Evolutionary conservation across 1,140 invertebrate species (phyloP).

Genomic region (Trichonephila inaurata): DNA sequence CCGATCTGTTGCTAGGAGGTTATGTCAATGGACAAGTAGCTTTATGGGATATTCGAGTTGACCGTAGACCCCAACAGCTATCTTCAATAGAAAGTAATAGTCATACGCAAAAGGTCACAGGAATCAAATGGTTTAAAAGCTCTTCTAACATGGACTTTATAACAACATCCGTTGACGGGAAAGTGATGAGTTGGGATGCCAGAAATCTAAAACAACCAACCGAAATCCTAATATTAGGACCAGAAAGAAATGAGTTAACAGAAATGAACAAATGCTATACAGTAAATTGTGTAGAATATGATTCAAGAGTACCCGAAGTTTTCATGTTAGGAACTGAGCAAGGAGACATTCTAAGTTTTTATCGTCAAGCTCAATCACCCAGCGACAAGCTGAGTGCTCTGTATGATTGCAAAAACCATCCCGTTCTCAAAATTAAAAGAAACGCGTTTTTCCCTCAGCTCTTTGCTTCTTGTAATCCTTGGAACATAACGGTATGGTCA

Average conservation of each 20-base stretch:
- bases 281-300: constrained; percentile 43
- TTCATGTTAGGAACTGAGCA: constrained; percentile 65
- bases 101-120: constrained; percentile 41
- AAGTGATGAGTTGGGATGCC: constrained; percentile 82
- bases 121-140: constrained; percentile 87
- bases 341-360: constrained; percentile 38
- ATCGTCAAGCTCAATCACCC: background rate
- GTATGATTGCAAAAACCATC: constrained; percentile 14
- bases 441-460: constrained; percentile 55
- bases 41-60: constrained; percentile 42
- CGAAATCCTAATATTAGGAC: background rate
- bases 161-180: constrained; percentile 92
- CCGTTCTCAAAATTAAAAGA: constrained; percentile 26
- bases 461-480: constrained; percentile 60
- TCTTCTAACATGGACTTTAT: constrained; percentile 93
- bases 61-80: background rate
- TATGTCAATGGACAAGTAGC: constrained; percentile 47
- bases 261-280: background rate
- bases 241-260: background rate
- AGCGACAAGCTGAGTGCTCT: background rate
- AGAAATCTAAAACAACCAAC: constrained; percentile 22
- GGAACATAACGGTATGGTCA: constrained; percentile 40
- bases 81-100: background rate
- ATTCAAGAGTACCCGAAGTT: constrained; percentile 13
- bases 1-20: constrained; percentile 4